Percentiles rank a stretch among this genome's conserved stretches.
phyloP scores from a whole-genome alignment of 1,140 invertebrate species.

The Phthorimaea operculella region DNA sequence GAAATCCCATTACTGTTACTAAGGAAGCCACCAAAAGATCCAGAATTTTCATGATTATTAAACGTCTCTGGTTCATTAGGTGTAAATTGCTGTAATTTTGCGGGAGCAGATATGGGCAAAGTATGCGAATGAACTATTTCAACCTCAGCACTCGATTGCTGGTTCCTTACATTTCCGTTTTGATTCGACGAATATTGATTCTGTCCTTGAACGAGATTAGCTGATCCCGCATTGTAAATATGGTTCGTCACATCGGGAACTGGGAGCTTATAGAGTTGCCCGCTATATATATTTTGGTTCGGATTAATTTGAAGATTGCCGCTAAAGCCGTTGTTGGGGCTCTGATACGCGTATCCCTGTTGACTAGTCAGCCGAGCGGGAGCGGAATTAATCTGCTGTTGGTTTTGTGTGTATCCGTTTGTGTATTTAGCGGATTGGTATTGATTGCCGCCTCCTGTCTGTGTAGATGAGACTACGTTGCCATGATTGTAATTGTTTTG shows the following conservation, averaged over 20 bases:
- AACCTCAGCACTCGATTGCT: conserved; percentile 23
- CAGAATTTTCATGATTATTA: conserved; percentile 23
- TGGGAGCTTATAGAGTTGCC: conserved; percentile 51
- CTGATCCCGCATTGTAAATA: conserved; percentile 38
- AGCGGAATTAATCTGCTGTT: not conserved
- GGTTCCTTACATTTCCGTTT: conserved; percentile 16
- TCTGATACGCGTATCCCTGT: conserved; percentile 9
- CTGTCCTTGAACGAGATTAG: conserved; percentile 13
- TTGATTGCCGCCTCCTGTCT: not conserved
- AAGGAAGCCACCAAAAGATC: conserved; percentile 23
- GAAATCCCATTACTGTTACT: conserved; percentile 41
- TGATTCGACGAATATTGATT: conserved; percentile 9
- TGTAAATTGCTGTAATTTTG: conserved; percentile 27
- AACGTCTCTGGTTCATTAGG: conserved; percentile 19
- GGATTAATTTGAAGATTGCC: conserved; percentile 18
- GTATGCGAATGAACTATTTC: conserved; percentile 38
- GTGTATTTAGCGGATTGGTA: conserved; percentile 2
- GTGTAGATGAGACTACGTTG: not conserved
- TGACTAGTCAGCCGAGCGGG: not conserved
- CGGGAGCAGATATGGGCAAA: conserved; percentile 16
- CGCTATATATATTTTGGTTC: conserved; percentile 43
- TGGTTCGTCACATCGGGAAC: conserved; percentile 51
- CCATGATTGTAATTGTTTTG: conserved; percentile 16
- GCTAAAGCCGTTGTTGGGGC: conserved; percentile 8
- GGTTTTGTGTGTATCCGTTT: conserved; percentile 2